Evolutionary conservation across 2,888 invertebrate species (phyloP), one percentile per base, ranked within the genome.

Genomic region (Cataglyphis altisquamis): DNA sequence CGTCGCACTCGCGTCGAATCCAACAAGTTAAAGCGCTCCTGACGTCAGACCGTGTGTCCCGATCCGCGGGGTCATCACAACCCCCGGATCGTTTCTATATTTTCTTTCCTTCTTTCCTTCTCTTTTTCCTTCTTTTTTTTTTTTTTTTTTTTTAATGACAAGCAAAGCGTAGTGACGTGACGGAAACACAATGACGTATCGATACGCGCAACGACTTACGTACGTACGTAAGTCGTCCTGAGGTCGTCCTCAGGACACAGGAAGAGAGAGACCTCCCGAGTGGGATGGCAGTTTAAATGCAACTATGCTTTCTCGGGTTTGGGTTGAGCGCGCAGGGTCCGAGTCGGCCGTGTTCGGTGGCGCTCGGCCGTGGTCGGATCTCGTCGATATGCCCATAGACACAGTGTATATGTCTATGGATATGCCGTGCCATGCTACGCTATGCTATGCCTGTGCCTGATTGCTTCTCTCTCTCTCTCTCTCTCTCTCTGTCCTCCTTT

Each of bases 361-460:
- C 57, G 48, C 86, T 93, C 94, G 94, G 88, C 63, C 82, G 78
- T 64, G 67, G 89, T 94, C 94, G 94, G 92, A 83, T 91, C 92
- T 91, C 92, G 93, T 93, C 94, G 94, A 93, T 94, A 94, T 93
- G 92, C 93, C 93, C 93, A 92, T 93, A 93, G 93, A 90, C 90
- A 90, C 92, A 88, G 90, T 89, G 90, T 91, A 88, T 90, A 91
- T 92, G 92, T 90, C 92, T 91, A 91, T 91, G 92, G 92, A 91
- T 91, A 91, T 90, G 89, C 88, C 88, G 84, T 89, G 90, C 90
- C 90, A 85, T 89, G 89, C 88, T 86, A 86, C 75, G 88, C 86
- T 86, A 88, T 86, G 87, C 88, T 88, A 82, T 86, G 85, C 88
- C 77, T 77, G 84, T 83, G 83, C 86, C 84, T 57, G 74, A 60